Evolutionary conservation across 2,797 vertebrate species (phyloP).

Genomic region (Pseudotriccus pelzelni): DNA sequence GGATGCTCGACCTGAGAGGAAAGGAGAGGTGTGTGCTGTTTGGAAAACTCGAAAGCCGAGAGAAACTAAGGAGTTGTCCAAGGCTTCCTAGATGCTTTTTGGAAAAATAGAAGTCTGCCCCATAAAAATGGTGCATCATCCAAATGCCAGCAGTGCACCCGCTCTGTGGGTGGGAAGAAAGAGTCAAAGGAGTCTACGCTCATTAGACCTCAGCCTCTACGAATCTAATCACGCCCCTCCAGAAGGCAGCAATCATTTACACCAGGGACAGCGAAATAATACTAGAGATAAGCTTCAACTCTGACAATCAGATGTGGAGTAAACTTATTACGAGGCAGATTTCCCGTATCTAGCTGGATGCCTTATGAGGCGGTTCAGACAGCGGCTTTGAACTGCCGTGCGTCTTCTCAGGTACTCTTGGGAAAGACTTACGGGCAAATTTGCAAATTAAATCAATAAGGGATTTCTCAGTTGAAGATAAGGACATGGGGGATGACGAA

Average conservation of each 20-base stretch:
- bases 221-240: slow-evolving; percentile 16
- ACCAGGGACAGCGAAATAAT: background rate
- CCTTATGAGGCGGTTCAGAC: background rate
- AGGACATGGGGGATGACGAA: background rate
- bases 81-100: background rate
- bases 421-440: background rate
- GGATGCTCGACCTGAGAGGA: background rate
- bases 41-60: background rate
- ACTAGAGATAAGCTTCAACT: background rate
- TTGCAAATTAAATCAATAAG: slow-evolving; percentile 34
- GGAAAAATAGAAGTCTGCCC: background rate
- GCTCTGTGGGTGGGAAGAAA: background rate
- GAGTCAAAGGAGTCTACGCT: background rate
- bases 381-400: background rate
- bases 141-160: background rate
- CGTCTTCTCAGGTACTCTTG: background rate
- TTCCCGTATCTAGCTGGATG: background rate
- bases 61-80: background rate
- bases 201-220: slow-evolving; percentile 15
- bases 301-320: background rate
- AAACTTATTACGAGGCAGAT: background rate
- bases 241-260: slow-evolving; percentile 5
- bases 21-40: background rate
- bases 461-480: background rate
- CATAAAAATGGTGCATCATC: background rate